Conservation (phyloP, 37 sponge, comb jelly and placozoan genomes). For the Lycopodina hypogea region DNA sequence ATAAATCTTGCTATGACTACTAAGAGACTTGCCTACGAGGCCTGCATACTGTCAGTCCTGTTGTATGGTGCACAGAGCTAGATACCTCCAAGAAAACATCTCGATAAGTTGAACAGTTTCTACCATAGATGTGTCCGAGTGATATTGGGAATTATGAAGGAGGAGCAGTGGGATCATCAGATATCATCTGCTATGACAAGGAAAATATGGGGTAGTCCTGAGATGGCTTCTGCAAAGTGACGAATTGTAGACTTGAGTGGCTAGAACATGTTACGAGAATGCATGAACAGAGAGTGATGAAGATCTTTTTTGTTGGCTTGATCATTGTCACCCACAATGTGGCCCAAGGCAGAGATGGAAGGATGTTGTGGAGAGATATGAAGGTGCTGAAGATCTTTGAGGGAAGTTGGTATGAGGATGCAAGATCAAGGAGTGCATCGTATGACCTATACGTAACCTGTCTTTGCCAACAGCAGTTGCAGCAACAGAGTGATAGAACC, state of each 20-base stretch:
- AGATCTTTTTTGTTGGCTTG: background rate
- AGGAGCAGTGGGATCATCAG: background rate
- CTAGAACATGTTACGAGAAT: constrained; percentile 24
- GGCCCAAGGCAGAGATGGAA: too few species aligned
- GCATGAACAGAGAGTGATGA: background rate
- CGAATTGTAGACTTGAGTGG: constrained; percentile 21
- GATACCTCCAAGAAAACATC: background rate
- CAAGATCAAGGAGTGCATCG: too few species aligned
- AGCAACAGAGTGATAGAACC: too few species aligned
- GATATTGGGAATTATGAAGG: background rate
- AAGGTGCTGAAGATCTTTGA: too few species aligned
- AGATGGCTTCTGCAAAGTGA: constrained; percentile 5
- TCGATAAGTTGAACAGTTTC: too few species aligned
- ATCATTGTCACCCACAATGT: background rate
- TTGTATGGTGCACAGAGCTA: background rate
- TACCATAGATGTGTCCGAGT: background rate
- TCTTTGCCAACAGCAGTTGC: too few species aligned
- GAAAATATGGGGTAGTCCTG: background rate
- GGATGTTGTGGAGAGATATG: too few species aligned
- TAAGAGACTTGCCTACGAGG: background rate
- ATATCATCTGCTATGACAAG: background rate
- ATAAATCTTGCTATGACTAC: too few species aligned
- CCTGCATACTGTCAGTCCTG: too few species aligned
- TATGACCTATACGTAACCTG: background rate
- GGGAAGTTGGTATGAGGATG: too few species aligned